Percentiles rank a stretch among this genome's conserved stretches.
Evolutionary conservation across 2,113 vertebrate species (phyloP).

Genomic region (Apodemus speciosus): DNA sequence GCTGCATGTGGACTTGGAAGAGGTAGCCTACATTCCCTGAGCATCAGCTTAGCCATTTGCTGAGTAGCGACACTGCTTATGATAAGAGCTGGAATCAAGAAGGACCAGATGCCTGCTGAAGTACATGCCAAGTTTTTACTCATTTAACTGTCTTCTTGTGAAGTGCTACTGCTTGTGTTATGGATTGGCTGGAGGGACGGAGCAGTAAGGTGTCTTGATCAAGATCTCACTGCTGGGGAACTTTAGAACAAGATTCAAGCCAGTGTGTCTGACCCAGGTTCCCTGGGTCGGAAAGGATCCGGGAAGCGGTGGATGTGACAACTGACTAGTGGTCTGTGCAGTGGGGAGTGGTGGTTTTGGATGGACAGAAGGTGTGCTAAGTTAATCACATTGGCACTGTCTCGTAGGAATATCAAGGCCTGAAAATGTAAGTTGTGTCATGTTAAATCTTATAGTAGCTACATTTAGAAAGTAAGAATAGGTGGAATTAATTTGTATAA

Average conservation of each 20-base stretch:
- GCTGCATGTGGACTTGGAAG: not conserved
- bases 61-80: rapidly evolving
- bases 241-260: not conserved
- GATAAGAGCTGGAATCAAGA: not conserved
- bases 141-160: not conserved
- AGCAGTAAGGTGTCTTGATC: not conserved
- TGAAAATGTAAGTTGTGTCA: not conserved
- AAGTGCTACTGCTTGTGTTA: rapidly evolving
- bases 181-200: not conserved
- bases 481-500: not conserved
- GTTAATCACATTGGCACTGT: rapidly evolving
- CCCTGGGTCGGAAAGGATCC: not conserved
- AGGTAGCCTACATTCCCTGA: not conserved
- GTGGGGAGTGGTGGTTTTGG: not conserved
- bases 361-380: rapidly evolving
- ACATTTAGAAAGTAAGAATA: not conserved
- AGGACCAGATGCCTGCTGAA: not conserved
- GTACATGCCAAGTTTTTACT: not conserved
- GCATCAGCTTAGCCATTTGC: not conserved
- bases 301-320: not conserved
- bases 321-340: rapidly evolving
- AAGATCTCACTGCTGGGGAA: not conserved
- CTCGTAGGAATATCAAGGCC: rapidly evolving
- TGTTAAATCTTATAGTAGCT: not conserved
- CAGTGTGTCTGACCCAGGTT: not conserved